A percentile compares a stretch with the other conserved stretches of the same genome.
Conservation (phyloP, 2,797 vertebrate species). For the Pagetopsis macropterus region DNA sequence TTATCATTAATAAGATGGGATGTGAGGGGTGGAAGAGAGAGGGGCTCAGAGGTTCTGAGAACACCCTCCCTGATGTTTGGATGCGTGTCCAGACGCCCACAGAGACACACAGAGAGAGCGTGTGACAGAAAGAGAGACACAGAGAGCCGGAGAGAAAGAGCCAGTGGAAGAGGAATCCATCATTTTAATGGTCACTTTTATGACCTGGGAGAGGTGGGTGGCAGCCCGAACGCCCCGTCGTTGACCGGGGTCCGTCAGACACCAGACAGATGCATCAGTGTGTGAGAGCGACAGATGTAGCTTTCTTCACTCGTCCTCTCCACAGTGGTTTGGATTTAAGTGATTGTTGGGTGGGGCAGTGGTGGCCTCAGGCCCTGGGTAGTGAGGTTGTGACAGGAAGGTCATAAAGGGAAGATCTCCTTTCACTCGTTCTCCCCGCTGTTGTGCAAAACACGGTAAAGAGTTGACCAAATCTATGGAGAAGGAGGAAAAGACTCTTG, state of each 20-base stretch:
- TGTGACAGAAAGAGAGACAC: conserved; percentile 31
- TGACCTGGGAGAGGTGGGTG: conserved; percentile 54
- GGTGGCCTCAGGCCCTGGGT: conserved; percentile 32
- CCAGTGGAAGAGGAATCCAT: conserved; percentile 55
- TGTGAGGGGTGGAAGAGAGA: conserved; percentile 34
- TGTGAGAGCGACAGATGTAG: conserved; percentile 66
- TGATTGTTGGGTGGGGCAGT: conserved; percentile 30
- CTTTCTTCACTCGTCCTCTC: conserved; percentile 30
- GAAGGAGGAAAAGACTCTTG: background rate
- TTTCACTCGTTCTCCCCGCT: conserved; percentile 17
- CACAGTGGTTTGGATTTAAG: conserved; percentile 27
- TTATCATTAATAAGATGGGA: conserved; percentile 32
- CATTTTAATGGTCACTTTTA: conserved; percentile 82
- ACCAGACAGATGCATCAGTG: conserved; percentile 60
- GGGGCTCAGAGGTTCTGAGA: conserved; percentile 33
- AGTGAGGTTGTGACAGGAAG: conserved; percentile 17
- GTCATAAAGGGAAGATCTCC: conserved; percentile 22
- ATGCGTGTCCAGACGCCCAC: conserved; percentile 53
- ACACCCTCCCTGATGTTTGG: conserved; percentile 43
- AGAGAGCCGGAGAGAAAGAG: conserved; percentile 24
- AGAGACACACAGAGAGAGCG: conserved; percentile 20
- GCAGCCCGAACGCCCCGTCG: conserved; percentile 56
- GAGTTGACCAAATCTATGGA: background rate
- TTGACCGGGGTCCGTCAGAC: conserved; percentile 42
- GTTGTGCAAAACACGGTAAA: background rate